Evolutionary conservation across 2,797 vertebrate species (phyloP).

Genomic region (Microctenopoma steveboyesi): DNA sequence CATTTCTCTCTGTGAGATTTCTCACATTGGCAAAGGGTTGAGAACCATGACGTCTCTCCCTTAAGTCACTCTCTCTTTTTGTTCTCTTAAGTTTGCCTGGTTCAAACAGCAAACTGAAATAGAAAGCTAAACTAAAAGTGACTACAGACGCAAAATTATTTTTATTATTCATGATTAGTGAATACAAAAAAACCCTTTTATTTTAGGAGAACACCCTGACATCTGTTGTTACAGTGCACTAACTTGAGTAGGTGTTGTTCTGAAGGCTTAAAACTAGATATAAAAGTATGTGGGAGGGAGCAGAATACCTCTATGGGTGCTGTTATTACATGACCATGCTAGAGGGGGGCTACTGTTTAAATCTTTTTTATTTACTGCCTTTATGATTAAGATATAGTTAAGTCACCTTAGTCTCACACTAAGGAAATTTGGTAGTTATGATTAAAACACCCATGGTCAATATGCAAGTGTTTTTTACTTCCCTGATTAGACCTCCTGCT

Average conservation of each 20-base stretch:
- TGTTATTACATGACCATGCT: slow-evolving; percentile 1
- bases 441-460: background rate
- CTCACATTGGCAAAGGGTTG: slow-evolving; percentile 28
- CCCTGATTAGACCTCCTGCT: background rate
- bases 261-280: background rate
- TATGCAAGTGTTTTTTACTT: no score
- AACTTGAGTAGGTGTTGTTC: background rate
- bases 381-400: no score
- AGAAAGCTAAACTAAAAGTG: slow-evolving; percentile 20
- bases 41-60: slow-evolving; percentile 24
- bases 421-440: background rate
- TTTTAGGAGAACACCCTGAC: slow-evolving; percentile 10
- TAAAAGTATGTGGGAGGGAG: background rate
- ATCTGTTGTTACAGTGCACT: background rate
- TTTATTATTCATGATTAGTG: background rate
- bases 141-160: background rate
- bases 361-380: background rate
- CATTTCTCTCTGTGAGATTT: slow-evolving; percentile 32
- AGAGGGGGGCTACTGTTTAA: background rate
- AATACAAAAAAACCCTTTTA: background rate
- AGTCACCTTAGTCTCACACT: background rate
- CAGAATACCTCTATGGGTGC: background rate
- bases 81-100: slow-evolving; percentile 32
- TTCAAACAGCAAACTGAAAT: slow-evolving; percentile 16
- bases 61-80: slow-evolving; percentile 41